Conservation (phyloP, 2,113 vertebrate species). For the Zosterops pallidus region DNA sequence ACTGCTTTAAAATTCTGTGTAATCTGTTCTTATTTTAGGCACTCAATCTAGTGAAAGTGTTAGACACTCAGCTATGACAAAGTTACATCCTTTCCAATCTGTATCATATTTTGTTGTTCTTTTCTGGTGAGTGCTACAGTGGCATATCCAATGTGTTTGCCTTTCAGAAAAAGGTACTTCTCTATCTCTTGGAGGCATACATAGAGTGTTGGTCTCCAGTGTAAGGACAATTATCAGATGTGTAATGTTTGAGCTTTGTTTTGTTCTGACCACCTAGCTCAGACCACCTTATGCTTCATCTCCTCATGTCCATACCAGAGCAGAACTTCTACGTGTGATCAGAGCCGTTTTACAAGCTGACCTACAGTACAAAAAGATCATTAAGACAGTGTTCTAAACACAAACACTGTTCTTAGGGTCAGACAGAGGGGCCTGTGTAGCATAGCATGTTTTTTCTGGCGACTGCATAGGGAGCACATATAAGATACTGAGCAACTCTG, state of each 20-base stretch:
- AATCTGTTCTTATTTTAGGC: background rate
- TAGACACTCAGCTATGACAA: background rate
- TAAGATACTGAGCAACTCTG: background rate
- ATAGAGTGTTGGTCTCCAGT: background rate
- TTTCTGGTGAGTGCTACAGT: background rate
- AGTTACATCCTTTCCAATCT: background rate
- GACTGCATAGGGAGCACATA: background rate
- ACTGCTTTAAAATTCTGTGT: background rate
- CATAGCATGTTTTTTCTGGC: background rate
- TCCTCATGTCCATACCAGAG: background rate
- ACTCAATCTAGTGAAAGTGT: background rate
- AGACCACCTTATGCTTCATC: background rate
- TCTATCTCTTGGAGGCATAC: fast-evolving
- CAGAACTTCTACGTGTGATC: background rate
- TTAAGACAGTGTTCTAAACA: background rate
- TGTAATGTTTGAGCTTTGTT: background rate
- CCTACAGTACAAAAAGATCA: background rate
- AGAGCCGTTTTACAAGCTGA: background rate
- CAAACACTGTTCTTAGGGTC: background rate
- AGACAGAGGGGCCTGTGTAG: background rate
- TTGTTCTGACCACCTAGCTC: background rate
- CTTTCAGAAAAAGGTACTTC: background rate
- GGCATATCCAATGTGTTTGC: background rate
- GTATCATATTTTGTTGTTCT: background rate
- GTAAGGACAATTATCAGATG: background rate